Evolutionary conservation across 2,888 invertebrate species (phyloP), one percentile per base, ranked within the genome.

Genomic region (Gnatocerus cornutus): DNA sequence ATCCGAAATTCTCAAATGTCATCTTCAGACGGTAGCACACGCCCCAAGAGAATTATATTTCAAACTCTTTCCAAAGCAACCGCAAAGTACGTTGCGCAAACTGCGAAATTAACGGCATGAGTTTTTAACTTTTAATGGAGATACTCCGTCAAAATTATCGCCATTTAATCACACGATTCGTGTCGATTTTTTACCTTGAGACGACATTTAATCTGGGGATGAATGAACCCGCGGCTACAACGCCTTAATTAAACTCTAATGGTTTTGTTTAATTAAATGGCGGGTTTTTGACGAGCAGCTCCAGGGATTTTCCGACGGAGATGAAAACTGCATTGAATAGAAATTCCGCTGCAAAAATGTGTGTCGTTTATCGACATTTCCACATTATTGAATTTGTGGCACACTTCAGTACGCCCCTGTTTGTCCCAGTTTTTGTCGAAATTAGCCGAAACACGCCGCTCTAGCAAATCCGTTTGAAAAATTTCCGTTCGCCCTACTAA

Each of bases 71-170:
- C 46, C 14, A 27, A 56, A 66, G 58, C 43, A 48, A 45, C 46
- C 46, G 30, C 56, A 12, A 46, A 21, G 12, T 16, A 27, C 21
- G 48, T 62, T 30, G 50, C 37, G 58, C 52, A 16, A 59, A 52
- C 48, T 58, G 58, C 46, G 55, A 66, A 66, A 66, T 58, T 66
- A 66, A 48, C 12, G 48, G 66, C 59, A 66, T 33, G 39, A 66
- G 59, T 58, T 52, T 58, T 66, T 59, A 53, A 66, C 56, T 66
- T 59, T 66, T 58, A 66, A 66, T 66, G 41, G 53, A 50, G 33
- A 59, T 59, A 66, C 59, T 59, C 59, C 41, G 50, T 50, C 30
- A 27, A 33, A 33, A 33, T 56, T 41, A 41, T 41, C 10, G 16
- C 14, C 27, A 21, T 39, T 43, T 10, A 14, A 4, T 16, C 33